phyloP scores from a whole-genome alignment of 2,888 invertebrate genomes.

The Dorcus hopei region DNA sequence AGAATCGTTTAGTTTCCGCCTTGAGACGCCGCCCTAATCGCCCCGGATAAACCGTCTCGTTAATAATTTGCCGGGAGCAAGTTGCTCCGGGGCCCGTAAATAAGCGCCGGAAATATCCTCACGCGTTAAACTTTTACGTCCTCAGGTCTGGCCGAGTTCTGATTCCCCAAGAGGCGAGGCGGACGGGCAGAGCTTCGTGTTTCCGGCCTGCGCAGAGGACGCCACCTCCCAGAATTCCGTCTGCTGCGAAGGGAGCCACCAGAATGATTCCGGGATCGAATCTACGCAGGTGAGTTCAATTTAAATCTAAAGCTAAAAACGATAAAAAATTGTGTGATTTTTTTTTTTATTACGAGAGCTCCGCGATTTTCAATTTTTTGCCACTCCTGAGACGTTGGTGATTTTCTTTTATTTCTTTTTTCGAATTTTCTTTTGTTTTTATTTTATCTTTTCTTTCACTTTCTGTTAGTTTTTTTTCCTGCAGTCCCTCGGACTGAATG shows the following conservation, averaged over 20 bases:
- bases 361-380: too few relatives aligned
- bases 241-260: constrained; percentile 52
- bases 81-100: neutral
- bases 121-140: neutral
- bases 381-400: too few relatives aligned
- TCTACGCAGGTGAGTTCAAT: constrained; percentile 61
- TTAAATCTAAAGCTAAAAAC: neutral
- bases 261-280: constrained; percentile 69
- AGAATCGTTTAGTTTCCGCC: constrained; percentile 6
- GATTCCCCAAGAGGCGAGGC: constrained; percentile 68
- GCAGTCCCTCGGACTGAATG: too few relatives aligned
- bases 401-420: too few relatives aligned
- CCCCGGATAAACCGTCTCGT: neutral
- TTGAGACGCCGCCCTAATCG: constrained; percentile 5
- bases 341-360: too few relatives aligned
- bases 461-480: too few relatives aligned
- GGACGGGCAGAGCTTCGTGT: constrained; percentile 67
- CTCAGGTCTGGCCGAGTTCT: constrained; percentile 67
- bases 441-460: too few relatives aligned
- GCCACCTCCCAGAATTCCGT: constrained; percentile 41
- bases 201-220: constrained; percentile 53
- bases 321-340: too few relatives aligned
- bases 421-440: too few relatives aligned
- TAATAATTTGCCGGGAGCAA: constrained; percentile 4
- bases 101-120: neutral